Conservation (phyloP, 2,888 invertebrate species). For the Philaethria dido region DNA sequence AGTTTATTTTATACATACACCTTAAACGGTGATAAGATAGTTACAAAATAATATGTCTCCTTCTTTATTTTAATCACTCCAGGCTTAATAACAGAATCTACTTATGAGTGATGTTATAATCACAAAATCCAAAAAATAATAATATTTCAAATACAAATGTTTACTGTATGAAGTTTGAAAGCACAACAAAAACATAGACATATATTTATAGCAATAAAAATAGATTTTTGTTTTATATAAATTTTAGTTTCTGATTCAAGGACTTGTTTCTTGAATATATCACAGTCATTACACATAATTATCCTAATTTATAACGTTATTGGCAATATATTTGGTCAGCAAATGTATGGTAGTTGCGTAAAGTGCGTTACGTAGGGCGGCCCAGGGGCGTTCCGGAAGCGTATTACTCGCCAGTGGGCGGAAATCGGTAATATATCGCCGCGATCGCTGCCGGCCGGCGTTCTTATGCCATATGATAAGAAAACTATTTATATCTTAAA, state of each 20-base stretch:
- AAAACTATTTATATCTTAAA: constrained; percentile 47
- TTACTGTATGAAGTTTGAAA: not conserved
- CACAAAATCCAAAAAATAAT: not conserved
- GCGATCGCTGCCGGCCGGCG: constrained; percentile 60
- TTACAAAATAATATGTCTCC: no score
- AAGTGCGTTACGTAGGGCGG: constrained; percentile 51
- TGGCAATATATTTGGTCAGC: constrained; percentile 35
- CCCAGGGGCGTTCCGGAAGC: constrained; percentile 72
- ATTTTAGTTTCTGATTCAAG: not conserved
- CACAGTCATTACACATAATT: constrained; percentile 3
- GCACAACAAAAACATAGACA: not conserved
- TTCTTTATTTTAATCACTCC: no score
- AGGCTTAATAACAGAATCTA: no score
- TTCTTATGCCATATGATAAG: constrained; percentile 56
- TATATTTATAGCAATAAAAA: not conserved
- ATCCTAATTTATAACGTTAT: constrained; percentile 21
- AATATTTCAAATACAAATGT: not conserved
- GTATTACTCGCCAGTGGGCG: constrained; percentile 79
- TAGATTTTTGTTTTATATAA: not conserved
- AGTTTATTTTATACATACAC: no score
- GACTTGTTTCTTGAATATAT: constrained; percentile 3
- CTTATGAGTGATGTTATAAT: not conserved
- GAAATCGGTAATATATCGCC: constrained; percentile 78
- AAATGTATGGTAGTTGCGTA: constrained; percentile 35
- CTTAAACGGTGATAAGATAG: no score